phyloP scores from a whole-genome alignment of 2,113 vertebrate species.

The Apodemus speciosus region DNA sequence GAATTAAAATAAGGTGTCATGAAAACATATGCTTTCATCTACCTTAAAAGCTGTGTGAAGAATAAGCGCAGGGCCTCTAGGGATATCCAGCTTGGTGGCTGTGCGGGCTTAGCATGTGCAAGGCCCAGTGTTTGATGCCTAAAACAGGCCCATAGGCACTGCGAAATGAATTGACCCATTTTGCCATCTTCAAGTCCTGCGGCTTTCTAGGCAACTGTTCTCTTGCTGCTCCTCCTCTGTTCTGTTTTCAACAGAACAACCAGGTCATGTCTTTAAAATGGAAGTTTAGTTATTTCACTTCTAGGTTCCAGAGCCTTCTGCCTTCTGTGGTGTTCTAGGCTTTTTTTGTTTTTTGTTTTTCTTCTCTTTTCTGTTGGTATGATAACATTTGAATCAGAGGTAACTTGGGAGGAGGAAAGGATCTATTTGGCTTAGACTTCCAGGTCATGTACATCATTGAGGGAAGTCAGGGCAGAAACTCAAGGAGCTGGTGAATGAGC shows the following conservation, averaged over 20 bases:
- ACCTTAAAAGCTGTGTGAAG: slow-evolving; percentile 14
- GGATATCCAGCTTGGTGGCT: background rate
- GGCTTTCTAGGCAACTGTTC: background rate
- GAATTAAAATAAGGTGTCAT: slow-evolving; percentile 11
- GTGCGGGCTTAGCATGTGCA: background rate
- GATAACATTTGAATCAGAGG: background rate
- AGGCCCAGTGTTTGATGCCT: background rate
- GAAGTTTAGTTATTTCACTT: background rate
- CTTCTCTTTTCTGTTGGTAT: background rate
- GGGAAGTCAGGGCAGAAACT: background rate
- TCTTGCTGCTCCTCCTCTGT: background rate
- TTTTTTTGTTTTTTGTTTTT: too few relatives aligned
- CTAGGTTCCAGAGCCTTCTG: background rate
- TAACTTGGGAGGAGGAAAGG: background rate
- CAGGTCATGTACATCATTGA: background rate
- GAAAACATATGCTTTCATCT: background rate
- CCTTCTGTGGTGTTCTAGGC: background rate
- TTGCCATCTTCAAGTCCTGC: background rate
- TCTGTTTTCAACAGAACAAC: background rate
- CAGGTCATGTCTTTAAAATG: slow-evolving; percentile 21
- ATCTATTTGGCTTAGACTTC: background rate
- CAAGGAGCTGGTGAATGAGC: background rate
- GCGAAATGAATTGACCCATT: background rate
- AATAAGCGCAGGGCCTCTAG: background rate
- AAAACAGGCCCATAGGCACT: background rate